Evolutionary conservation across 1,140 invertebrate species (phyloP).

Genomic region (Triops cancriformis): DNA sequence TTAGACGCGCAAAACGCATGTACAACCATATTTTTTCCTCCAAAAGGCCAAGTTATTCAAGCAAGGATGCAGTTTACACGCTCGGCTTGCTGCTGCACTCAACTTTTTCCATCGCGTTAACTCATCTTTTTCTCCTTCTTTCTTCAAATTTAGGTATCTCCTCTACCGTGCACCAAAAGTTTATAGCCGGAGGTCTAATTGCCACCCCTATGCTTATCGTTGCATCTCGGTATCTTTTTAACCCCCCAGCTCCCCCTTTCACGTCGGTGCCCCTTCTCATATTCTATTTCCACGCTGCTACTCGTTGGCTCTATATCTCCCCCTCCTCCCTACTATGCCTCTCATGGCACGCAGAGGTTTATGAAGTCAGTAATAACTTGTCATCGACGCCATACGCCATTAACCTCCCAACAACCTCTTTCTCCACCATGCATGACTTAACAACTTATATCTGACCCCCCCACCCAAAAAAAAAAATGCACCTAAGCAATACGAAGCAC

Average conservation of each 20-base stretch:
- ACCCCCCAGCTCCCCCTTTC: not conserved
- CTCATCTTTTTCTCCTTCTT: not conserved
- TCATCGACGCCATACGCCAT: slow-evolving; percentile 4
- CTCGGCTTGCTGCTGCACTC: too few species aligned
- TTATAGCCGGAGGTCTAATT: slow-evolving; percentile 5
- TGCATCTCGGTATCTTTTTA: not conserved
- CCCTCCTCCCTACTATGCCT: not conserved
- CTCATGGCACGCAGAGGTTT: not conserved
- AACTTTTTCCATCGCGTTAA: too few species aligned
- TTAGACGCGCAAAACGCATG: too few species aligned
- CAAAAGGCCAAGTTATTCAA: too few species aligned
- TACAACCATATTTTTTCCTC: too few species aligned
- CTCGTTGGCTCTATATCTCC: not conserved
- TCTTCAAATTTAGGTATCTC: slow-evolving; percentile 1
- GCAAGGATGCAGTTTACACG: too few species aligned
- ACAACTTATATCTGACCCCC: not conserved
- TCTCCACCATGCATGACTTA: not conserved
- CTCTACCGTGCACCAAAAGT: not conserved
- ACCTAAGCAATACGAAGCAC: too few species aligned
- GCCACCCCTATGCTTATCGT: slow-evolving; percentile 7
- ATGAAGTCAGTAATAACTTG: slow-evolving; percentile 14
- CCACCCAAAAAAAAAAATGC: not conserved
- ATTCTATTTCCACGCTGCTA: not conserved
- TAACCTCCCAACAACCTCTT: slow-evolving; percentile 9
- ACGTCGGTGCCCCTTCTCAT: not conserved